Evolutionary conservation across 2,888 invertebrate genomes (phyloP), one percentile per base, ranked within the genome.

Genomic region (Parapristionchus giblindavisi): DNA sequence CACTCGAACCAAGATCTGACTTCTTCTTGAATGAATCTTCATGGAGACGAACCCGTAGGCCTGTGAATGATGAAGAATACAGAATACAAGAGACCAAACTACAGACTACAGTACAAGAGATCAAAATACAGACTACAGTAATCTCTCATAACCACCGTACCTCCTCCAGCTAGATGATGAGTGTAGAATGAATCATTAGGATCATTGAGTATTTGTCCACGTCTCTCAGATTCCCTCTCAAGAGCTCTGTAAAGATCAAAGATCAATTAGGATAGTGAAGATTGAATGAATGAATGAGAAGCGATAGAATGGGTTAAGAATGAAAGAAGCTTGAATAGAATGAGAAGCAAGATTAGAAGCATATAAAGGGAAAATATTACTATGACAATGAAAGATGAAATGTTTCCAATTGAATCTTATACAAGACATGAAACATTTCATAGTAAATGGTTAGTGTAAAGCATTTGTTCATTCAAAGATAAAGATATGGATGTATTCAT

Each of bases 161-260:
- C 70, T 56, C 70, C 70, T 8, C 70, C 70, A 21, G 40, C 70
- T 27, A 56, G 29, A 40, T 71, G 70, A 34, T 71, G 70, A 4
- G 70, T 71, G 70, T 71, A 71, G 56, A 71, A 71, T 21, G 68
- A 65, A 17, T 68, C 68, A 27, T 38, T 34, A 5, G 68, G 68
- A 38, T 68, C 68, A 38, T 52, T 34, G 32, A 24, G 14, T 4
- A 38, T 52, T 4, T 40, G 43, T 0, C 43, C 40, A 21, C 63
- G 0, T 32, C 43, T 43, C 43, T 75, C 75, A 3, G 79, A 78
- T 36, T 77, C 76, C 63, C 78, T 74, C 70, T 79, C 80, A 29
- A 79, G 75, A 52, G 80, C 77, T 75, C 80, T 80, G 78, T 65
- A 78, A 76, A 32, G 51, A 70, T 65, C 68, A 75, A 24, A 75